These are phyloP conservation scores for Brachyptera putata DNA, from an alignment of 2,888 invertebrate genomes.

Conservation along the genomic window DNA sequence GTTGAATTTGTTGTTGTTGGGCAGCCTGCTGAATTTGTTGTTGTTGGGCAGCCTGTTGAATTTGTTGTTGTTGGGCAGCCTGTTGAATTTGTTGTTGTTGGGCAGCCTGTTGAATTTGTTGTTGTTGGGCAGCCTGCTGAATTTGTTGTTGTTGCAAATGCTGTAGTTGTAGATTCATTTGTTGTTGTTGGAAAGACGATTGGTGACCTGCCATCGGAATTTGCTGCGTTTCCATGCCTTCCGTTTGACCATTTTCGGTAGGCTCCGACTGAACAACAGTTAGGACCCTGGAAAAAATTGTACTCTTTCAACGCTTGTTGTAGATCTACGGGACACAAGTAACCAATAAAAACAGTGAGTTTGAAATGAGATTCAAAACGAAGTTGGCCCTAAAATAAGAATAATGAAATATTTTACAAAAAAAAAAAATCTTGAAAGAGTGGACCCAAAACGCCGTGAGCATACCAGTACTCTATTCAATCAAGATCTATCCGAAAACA, in stretches of 20 bases:
- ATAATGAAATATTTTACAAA: too few relatives aligned
- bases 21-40: constrained; percentile 16
- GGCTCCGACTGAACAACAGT: background rate
- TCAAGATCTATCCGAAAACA: too few relatives aligned
- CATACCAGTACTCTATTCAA: too few relatives aligned
- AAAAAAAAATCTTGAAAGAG: too few relatives aligned
- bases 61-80: too few relatives aligned
- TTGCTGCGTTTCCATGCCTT: background rate
- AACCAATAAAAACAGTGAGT: too few relatives aligned
- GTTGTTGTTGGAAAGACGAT: background rate
- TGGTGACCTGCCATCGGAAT: background rate
- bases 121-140: background rate
- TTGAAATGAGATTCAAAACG: too few relatives aligned
- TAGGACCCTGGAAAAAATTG: background rate
- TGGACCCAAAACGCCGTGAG: too few relatives aligned
- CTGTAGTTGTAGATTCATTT: background rate
- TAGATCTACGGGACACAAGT: background rate
- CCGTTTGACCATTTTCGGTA: background rate
- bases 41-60: background rate
- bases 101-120: constrained; percentile 18
- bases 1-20: too few relatives aligned
- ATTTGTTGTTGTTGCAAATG: background rate
- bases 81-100: constrained; percentile 9
- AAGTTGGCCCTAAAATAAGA: too few relatives aligned
- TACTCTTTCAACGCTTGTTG: background rate